Evolutionary conservation across 2,797 vertebrate species (phyloP).

Genomic region (Coranthus polyacanthus): DNA sequence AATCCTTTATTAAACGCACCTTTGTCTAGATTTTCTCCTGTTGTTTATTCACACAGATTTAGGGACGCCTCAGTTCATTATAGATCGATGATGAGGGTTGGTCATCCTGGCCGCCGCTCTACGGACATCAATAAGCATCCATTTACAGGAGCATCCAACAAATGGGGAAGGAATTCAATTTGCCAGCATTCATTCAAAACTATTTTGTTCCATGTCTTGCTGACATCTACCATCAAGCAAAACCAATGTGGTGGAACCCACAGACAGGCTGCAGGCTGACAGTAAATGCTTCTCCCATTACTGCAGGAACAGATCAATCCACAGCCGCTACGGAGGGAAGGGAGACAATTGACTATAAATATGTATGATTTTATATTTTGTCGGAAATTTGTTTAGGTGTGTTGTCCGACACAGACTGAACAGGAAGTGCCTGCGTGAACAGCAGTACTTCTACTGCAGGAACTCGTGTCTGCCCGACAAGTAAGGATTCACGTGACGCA

Average conservation of each 20-base stretch:
- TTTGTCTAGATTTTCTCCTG: conserved; percentile 3
- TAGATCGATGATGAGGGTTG: conserved; percentile 67
- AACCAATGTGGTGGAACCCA: conserved; percentile 77
- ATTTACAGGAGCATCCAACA: conserved; percentile 73
- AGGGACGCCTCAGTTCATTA: conserved; percentile 61
- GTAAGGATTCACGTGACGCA: too few species aligned
- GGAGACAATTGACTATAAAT: conserved; percentile 46
- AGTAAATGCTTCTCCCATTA: conserved; percentile 63
- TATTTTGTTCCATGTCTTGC: conserved; percentile 71
- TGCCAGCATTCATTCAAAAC: conserved; percentile 80
- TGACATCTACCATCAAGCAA: conserved; percentile 80
- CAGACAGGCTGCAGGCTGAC: conserved; percentile 70
- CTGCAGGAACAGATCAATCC: conserved; percentile 67
- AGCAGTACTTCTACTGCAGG: too few species aligned
- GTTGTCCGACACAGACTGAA: neutral
- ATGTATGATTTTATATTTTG: conserved; percentile 43
- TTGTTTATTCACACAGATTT: conserved; percentile 47
- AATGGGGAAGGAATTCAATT: conserved; percentile 82
- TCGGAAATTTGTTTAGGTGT: conserved; percentile 38
- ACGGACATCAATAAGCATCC: conserved; percentile 74
- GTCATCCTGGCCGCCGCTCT: conserved; percentile 56
- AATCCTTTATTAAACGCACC: neutral
- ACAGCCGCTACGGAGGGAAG: conserved; percentile 18
- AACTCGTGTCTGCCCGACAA: too few species aligned
- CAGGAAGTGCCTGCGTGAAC: neutral